These are phyloP conservation scores for Brachionus asplanchnoidis DNA, from an alignment of 1,140 invertebrate genomes.

Conservation along the genomic window DNA sequence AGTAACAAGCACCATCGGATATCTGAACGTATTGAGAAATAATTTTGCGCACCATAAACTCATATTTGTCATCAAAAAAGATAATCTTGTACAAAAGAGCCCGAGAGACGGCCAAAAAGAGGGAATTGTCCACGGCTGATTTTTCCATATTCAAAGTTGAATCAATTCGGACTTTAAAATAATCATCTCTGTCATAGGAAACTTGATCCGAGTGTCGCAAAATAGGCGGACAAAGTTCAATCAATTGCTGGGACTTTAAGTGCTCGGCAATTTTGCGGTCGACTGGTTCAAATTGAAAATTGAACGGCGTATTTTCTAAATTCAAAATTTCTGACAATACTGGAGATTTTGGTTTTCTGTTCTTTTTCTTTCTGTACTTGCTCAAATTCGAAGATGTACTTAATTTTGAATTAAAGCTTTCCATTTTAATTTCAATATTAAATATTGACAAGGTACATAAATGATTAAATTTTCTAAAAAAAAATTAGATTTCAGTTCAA, in stretches of 20 bases:
- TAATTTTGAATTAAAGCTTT: neutral
- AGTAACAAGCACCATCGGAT: neutral
- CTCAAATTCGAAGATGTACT: neutral
- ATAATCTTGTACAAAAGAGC: constrained; percentile 35
- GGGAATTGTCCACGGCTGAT: neutral
- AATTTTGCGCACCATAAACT: neutral
- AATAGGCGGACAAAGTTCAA: neutral
- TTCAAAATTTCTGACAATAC: constrained; percentile 31
- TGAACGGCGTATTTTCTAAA: neutral
- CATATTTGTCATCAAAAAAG: constrained; percentile 34
- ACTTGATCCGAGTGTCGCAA: neutral
- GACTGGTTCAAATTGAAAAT: constrained; percentile 4
- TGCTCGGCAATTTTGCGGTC: neutral
- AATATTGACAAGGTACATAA: neutral
- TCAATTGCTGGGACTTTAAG: neutral
- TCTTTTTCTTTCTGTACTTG: constrained; percentile 10
- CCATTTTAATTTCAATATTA: neutral
- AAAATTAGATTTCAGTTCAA: neutral
- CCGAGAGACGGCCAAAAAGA: neutral
- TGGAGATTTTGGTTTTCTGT: neutral
- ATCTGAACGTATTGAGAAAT: neutral
- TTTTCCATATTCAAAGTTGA: neutral
- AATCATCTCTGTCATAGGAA: constrained; percentile 4
- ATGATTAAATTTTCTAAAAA: neutral
- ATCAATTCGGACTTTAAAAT: neutral